A percentile compares a stretch with the other conserved stretches of the same genome.
These are phyloP conservation scores for Tenthredo amoena DNA, from an alignment of 2,888 invertebrate genomes.

Conservation along the genomic window DNA sequence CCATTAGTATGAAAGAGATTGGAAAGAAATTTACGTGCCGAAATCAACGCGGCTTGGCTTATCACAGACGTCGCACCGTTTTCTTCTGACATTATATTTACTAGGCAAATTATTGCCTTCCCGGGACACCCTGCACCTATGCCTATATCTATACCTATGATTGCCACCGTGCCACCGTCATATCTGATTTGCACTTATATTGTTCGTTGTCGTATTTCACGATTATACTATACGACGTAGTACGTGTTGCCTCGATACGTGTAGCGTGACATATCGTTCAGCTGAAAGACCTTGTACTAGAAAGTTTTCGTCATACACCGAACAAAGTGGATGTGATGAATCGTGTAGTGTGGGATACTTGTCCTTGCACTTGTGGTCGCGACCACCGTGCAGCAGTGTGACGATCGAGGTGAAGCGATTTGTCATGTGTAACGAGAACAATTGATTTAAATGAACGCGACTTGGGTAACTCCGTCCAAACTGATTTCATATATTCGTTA, in stretches of 20 bases:
- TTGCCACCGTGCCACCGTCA: background rate
- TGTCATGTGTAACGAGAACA: background rate
- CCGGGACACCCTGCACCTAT: background rate
- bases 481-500: too few species aligned
- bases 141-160: too few species aligned
- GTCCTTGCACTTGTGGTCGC: slow-evolving; percentile 12
- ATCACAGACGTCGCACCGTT: background rate
- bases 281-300: background rate
- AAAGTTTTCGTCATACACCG: background rate
- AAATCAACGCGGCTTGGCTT: background rate
- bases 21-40: background rate
- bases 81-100: background rate
- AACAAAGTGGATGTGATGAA: slow-evolving; percentile 4
- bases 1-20: slow-evolving; percentile 10
- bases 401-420: background rate
- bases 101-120: background rate
- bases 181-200: too few species aligned
- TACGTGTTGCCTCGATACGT: background rate
- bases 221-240: too few species aligned
- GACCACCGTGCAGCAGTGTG: background rate
- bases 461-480: too few species aligned
- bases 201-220: too few species aligned
- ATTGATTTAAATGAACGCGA: too few species aligned
- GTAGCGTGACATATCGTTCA: background rate
- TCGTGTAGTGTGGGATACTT: background rate